These are phyloP conservation scores for Bicyclus anynana DNA, from an alignment of 1,140 invertebrate genomes.

Conservation along the genomic window DNA sequence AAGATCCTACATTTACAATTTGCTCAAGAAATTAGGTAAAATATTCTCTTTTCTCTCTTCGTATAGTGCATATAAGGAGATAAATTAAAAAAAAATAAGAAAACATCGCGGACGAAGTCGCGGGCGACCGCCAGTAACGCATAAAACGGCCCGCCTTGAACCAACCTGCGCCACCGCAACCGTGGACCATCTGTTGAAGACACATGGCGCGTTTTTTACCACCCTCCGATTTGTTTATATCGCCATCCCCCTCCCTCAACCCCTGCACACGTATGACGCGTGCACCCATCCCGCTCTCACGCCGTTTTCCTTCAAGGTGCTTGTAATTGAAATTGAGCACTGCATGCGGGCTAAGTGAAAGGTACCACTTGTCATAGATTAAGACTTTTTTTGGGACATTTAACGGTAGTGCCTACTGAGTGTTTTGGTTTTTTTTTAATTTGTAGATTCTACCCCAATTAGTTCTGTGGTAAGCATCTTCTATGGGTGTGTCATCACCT, in stretches of 20 bases:
- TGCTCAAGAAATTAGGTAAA: too few species aligned
- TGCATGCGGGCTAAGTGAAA: slow-evolving; percentile 69
- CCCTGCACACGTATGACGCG: not conserved
- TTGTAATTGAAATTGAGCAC: slow-evolving; percentile 70
- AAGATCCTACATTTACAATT: too few species aligned
- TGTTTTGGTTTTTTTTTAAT: not conserved
- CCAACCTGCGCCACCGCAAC: slow-evolving; percentile 41
- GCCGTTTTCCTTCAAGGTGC: slow-evolving; percentile 60
- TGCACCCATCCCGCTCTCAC: slow-evolving; percentile 32
- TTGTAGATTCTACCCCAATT: not conserved
- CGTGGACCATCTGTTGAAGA: slow-evolving; percentile 66
- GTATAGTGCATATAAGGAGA: too few species aligned
- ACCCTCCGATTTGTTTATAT: slow-evolving; percentile 67
- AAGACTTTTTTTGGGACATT: slow-evolving; percentile 23
- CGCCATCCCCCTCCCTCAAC: slow-evolving; percentile 28
- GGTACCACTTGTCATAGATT: slow-evolving; percentile 51
- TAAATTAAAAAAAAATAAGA: too few species aligned
- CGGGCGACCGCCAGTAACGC: not conserved
- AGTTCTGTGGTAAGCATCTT: too few species aligned
- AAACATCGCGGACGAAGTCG: too few species aligned
- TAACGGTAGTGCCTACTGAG: slow-evolving; percentile 5
- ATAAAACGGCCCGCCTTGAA: slow-evolving; percentile 34
- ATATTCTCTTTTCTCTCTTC: too few species aligned
- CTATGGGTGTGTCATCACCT: too few species aligned
- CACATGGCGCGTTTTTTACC: slow-evolving; percentile 67